Evolutionary conservation across 2,888 invertebrate genomes (phyloP).

Genomic region (Ametastegia equiseti): DNA sequence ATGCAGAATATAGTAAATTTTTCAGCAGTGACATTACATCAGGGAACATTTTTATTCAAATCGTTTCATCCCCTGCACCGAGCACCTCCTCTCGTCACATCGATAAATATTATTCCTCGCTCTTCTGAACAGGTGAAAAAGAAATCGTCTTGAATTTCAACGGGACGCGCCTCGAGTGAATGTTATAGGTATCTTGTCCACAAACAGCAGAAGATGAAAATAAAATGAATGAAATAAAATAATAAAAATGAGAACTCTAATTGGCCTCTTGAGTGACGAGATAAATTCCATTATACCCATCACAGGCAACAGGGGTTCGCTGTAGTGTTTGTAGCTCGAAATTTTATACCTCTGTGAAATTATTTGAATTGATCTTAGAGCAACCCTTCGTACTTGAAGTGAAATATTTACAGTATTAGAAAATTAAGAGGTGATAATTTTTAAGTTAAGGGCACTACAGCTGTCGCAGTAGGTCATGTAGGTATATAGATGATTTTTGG

Average conservation of each 20-base stretch:
- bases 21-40: no score
- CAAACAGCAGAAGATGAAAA: conserved; percentile 13
- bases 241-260: conserved; percentile 15
- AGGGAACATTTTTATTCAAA: no score
- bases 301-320: no score
- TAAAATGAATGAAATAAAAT: neutral
- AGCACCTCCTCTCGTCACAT: no score
- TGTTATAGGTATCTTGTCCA: neutral
- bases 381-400: no score
- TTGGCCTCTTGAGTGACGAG: conserved; percentile 46
- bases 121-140: neutral
- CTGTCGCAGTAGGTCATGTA: no score
- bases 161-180: neutral
- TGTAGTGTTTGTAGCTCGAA: neutral
- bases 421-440: no score
- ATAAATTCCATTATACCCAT: conserved; percentile 48
- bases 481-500: no score
- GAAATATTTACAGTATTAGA: no score
- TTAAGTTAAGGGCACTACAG: no score
- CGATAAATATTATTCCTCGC: neutral
- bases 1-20: no score
- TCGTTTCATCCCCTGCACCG: no score
- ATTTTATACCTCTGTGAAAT: neutral
- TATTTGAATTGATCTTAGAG: neutral
- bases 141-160: neutral